Evolutionary conservation across 2,113 vertebrate genomes (phyloP).

Genomic region (Scalopus aquaticus): DNA sequence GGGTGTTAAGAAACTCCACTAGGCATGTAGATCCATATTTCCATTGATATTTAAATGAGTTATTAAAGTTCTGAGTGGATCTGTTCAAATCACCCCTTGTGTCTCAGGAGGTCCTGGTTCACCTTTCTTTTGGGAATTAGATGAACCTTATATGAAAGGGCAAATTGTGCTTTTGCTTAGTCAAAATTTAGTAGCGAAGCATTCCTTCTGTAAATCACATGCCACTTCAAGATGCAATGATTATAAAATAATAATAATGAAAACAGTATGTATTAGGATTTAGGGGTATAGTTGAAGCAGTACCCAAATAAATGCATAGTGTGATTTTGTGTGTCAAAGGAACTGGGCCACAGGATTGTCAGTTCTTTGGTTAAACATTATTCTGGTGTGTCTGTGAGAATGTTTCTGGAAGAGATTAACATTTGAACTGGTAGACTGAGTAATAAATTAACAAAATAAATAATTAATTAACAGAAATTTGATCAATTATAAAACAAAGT

Average conservation of each 20-base stretch:
- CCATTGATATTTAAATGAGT: background rate
- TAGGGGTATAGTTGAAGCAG: background rate
- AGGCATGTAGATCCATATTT: background rate
- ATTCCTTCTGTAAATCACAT: background rate
- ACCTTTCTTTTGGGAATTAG: background rate
- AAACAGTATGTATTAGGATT: background rate
- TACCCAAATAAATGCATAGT: background rate
- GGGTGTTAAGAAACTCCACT: background rate
- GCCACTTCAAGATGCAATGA: background rate
- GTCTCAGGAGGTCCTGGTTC: background rate
- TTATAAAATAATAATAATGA: background rate
- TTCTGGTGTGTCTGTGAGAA: background rate
- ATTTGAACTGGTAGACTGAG: background rate
- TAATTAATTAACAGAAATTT: conserved; percentile 4
- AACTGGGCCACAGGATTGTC: background rate
- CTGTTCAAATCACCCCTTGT: background rate
- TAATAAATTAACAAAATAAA: background rate
- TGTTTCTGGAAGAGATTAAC: background rate
- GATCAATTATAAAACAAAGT: background rate
- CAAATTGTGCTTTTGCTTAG: background rate
- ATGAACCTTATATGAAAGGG: background rate
- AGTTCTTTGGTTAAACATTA: background rate
- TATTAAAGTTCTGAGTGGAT: conserved; percentile 34
- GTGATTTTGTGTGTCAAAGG: background rate
- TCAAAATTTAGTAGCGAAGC: conserved; percentile 15